These are phyloP conservation scores for Olivierus martensii DNA, from an alignment of 1,140 invertebrate species.

Conservation along the genomic window DNA sequence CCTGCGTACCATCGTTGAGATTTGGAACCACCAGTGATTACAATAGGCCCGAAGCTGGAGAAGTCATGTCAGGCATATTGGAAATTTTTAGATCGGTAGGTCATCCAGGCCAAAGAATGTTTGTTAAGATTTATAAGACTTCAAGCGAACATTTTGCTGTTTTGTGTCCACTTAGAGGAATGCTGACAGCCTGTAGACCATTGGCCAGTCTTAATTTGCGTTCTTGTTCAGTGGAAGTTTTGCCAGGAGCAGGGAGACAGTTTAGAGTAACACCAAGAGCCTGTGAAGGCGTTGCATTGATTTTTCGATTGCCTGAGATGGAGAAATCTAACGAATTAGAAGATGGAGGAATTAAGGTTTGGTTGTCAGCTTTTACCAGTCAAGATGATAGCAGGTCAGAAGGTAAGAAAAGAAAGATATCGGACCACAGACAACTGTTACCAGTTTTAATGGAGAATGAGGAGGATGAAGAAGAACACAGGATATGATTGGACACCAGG, in stretches of 20 bases:
- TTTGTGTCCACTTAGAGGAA: constrained; percentile 9
- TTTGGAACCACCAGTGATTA: constrained; percentile 5
- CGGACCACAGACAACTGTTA: constrained; percentile 10
- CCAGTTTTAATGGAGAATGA: constrained; percentile 10
- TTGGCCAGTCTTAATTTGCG: constrained; percentile 12
- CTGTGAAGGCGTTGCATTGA: constrained; percentile 11
- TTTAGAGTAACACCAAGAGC: constrained; percentile 8
- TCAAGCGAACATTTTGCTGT: constrained; percentile 18
- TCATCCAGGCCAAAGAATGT: constrained; percentile 7
- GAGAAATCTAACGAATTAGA: background rate
- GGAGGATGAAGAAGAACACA: background rate
- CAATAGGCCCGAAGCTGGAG: constrained; percentile 2
- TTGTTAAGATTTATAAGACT: constrained; percentile 12
- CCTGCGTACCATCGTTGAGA: constrained; percentile 6
- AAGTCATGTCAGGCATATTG: constrained; percentile 13
- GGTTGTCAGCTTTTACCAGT: constrained; percentile 5
- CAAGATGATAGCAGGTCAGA: background rate
- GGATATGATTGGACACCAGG: no score
- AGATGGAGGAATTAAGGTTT: constrained; percentile 3
- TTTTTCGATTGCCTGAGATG: constrained; percentile 6
- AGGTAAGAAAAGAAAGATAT: constrained; percentile 7
- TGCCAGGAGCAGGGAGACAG: background rate
- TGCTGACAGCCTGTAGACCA: constrained; percentile 10
- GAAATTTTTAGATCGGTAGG: constrained; percentile 1
- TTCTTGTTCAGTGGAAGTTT: constrained; percentile 9